Conservation (phyloP, 2,888 invertebrate species). For the Crocallis elinguaria region DNA sequence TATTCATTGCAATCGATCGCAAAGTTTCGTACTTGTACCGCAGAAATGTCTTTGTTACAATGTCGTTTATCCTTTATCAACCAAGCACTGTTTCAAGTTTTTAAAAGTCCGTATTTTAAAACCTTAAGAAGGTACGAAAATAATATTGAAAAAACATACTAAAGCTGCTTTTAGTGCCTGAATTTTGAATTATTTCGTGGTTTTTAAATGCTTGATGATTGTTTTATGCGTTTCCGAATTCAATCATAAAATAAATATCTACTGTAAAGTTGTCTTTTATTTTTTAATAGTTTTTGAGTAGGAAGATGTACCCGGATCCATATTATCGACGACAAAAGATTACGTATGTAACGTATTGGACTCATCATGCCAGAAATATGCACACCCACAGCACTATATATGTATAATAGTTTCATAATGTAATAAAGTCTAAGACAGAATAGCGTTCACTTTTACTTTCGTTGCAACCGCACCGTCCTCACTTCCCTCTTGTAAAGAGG, state of each 20-base stretch:
- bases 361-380: slow-evolving; percentile 32
- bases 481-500: slow-evolving; percentile 65
- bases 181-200: no score
- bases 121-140: no score
- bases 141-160: no score
- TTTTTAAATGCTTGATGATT: no score
- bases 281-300: neutral
- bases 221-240: no score
- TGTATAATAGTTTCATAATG: slow-evolving; percentile 56
- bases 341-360: slow-evolving; percentile 20
- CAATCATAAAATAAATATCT: neutral
- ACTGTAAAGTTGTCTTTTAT: neutral
- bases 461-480: slow-evolving; percentile 61
- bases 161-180: no score
- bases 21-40: no score
- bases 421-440: slow-evolving; percentile 59
- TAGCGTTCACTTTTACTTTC: slow-evolving; percentile 79
- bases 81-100: no score
- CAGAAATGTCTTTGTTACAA: no score
- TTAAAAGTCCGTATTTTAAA: no score
- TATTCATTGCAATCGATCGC: no score
- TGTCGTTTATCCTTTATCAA: no score
- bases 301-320: slow-evolving; percentile 25
- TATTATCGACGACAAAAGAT: slow-evolving; percentile 18
- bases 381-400: slow-evolving; percentile 41